Evolutionary conservation across 2,888 invertebrate genomes (phyloP), one percentile per base, ranked within the genome.

Genomic region (Pediacus dermestoides): DNA sequence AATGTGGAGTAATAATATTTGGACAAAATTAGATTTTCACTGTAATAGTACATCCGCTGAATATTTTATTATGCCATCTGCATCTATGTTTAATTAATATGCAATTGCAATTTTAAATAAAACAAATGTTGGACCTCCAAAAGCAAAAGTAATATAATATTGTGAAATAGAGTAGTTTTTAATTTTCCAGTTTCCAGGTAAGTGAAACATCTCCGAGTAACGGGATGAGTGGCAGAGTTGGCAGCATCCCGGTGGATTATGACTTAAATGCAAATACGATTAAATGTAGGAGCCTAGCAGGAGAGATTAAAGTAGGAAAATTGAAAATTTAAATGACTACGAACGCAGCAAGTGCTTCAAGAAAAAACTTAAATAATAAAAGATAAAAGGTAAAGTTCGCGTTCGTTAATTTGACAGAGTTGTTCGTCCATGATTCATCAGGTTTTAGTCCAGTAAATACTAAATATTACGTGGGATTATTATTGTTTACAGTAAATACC

Each of bases 211-310:
- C 21, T 18, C 6, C 6, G 6, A 7, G 6, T 6, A n/a, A n/a
- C 21, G 21, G 21, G 21, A 18, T n/a, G 21, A 18, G 21, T 18
- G 21, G 6, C 21, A 18, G 21, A 18, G 21, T 6, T 18, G 6
- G 21, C 6, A 18, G 21, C 21, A 18, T 18, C 35, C 27, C 31
- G 11, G 18, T 12, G 30, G 37, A 32, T 41, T 37, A 37, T 37
- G 32, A 35, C 41, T 42, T 42, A 30, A 42, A 42, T 42, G 41
- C 41, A 37, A 37, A 42, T 42, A 37, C 37, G 37, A 42, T 42
- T 42, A 42, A 37, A 33, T 21, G 10, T 21, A 23, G 25, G 30
- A 12, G 28, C 28, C 41, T 33, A 42, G 22, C 15, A 7, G 30
- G 27, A 30, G 27, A 37, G 41, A 42, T 37, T 37, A 37, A 42